Evolutionary conservation across 92 coral and sea anemone genomes (phyloP), one percentile per base, ranked within the genome.

Genomic region (Parazoanthus swiftii): DNA sequence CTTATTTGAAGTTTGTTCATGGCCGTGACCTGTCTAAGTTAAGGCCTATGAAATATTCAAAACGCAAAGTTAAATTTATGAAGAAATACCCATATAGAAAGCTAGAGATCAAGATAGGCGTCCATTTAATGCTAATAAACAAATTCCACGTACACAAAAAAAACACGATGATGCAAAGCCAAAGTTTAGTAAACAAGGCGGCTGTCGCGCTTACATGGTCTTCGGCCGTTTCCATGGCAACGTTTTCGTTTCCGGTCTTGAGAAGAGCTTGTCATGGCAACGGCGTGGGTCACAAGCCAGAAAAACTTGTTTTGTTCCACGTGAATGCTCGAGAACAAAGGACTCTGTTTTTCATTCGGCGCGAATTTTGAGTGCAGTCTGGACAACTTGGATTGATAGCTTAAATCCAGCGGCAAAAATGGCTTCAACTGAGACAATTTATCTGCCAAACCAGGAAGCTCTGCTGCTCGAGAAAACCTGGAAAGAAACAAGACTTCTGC

Each of bases 251-350:
- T 36, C 36, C 72, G 26, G 36, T 23, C 25, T 66, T 26, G 18
- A 33, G 25, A 51, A 35, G 36, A 77, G 54, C 21, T 77, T 48
- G 54, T 63, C 16, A 44, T 77, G 38, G 81, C 65, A 78, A 48
- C 66, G 81, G 80, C 66, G 10, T 44, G 23, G 39, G 66, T 78
- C 81, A 78, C 37, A 81, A 81, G 63, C 85, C 56, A 42, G 75
- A 81, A 80, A 81, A 81, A 59, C 75, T 37, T 54, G 72, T 59
- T 81, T 58, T 42, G 10, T 42, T 4, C 1, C 16, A 43, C 4
- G 36, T 38, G 43, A 75, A 3, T 65, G n/a, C n/a, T 37, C 14
- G 43, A 18, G 68, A 14, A 9, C 44, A 58, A 58, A 80, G 42
- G 72, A 18, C 70, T 8, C 68, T 80, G 33, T 80, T 37, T 23